phyloP scores from a whole-genome alignment of 2,888 invertebrate genomes.

The Dimorphilus gyrociliatus region DNA sequence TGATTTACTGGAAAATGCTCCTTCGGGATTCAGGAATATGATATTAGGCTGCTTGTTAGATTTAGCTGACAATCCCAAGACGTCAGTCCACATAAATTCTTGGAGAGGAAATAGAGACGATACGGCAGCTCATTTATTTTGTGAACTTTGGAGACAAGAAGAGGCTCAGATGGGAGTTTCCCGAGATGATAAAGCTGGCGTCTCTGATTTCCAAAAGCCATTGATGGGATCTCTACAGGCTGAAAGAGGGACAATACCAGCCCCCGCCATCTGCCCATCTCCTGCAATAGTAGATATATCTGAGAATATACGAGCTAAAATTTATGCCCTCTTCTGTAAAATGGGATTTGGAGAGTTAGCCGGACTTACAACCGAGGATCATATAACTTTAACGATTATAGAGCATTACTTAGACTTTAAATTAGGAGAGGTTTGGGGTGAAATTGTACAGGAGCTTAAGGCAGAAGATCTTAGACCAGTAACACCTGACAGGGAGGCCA shows the following conservation, averaged over 20 bases:
- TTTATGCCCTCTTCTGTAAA: conserved; percentile 36
- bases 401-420: conserved; percentile 38
- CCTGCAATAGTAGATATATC: conserved; percentile 35
- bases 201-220: conserved; percentile 22
- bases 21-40: conserved; percentile 14
- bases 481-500: conserved; percentile 33
- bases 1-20: conserved; percentile 31
- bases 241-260: conserved; percentile 20
- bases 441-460: conserved; percentile 28
- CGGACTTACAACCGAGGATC: conserved; percentile 32
- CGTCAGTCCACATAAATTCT: conserved; percentile 28
- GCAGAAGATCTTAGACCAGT: conserved; percentile 31
- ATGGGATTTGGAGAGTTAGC: conserved; percentile 33
- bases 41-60: conserved; percentile 35
- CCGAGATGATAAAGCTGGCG: conserved; percentile 23
- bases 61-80: conserved; percentile 34
- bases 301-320: conserved; percentile 36
- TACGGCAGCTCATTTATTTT: conserved; percentile 32
- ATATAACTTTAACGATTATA: conserved; percentile 34
- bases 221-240: conserved; percentile 28
- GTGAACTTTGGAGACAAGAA: conserved; percentile 34
- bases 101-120: conserved; percentile 30
- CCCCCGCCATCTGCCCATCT: conserved; percentile 29
- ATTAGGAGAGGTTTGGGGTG: conserved; percentile 38
- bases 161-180: conserved; percentile 30